These are phyloP conservation scores for Callosobruchus maculatus DNA, from an alignment of 2,888 invertebrate genomes.

Conservation along the genomic window DNA sequence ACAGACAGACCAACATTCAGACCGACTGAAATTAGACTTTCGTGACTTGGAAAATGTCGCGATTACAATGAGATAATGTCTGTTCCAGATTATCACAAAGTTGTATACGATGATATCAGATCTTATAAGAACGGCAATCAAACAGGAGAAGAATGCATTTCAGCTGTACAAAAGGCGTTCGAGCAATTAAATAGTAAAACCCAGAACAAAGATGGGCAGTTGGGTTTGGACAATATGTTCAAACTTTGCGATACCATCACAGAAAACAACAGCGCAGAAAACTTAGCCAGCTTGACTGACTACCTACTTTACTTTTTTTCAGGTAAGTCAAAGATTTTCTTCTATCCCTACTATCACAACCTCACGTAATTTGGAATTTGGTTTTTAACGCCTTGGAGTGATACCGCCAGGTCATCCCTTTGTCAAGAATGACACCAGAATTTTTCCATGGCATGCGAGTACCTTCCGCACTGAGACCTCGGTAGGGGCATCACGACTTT, in stretches of 20 bases:
- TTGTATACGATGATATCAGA: neutral
- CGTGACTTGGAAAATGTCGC: too few species aligned
- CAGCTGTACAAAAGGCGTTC: constrained; percentile 4
- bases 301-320: constrained; percentile 81
- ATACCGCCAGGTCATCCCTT: too few species aligned
- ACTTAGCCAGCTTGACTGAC: constrained; percentile 78
- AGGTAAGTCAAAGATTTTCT: constrained; percentile 76
- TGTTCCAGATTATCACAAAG: neutral
- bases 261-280: constrained; percentile 55
- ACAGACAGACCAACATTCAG: too few species aligned
- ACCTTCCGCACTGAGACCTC: too few species aligned
- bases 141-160: constrained; percentile 10
- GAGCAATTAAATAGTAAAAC: constrained; percentile 11
- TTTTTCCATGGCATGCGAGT: too few species aligned
- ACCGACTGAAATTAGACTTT: too few species aligned
- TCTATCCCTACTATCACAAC: too few species aligned
- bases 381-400: too few species aligned
- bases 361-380: too few species aligned
- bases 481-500: too few species aligned
- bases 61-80: neutral
- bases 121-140: constrained; percentile 69
- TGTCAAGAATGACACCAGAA: too few species aligned
- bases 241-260: constrained; percentile 73
- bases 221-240: constrained; percentile 65
- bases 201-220: constrained; percentile 20